Base-by-base conservation (phyloP, 2,888 invertebrate genomes). In the Phalera bucephala region DNA sequence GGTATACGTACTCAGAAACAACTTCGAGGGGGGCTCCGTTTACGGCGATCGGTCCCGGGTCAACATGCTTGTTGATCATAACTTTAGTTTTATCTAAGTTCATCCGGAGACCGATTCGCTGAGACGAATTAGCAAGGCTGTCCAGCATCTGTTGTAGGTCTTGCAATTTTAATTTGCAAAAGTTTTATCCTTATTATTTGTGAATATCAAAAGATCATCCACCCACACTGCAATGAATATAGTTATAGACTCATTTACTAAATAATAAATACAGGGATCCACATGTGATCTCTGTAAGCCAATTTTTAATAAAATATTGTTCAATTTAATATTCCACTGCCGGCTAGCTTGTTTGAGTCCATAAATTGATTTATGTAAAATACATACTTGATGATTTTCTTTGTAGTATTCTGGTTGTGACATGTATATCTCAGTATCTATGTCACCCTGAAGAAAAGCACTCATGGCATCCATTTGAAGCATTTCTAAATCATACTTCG, bases 401-500 rank as follows among this genome's bases (percentile, higher is more conserved):
- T 36, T 28, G 1, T 26, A 39, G 1, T 17, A 21, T 23, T 42
- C 45, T 31, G 55, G 54, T 17, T 61, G 55, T 31, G 5, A 9
- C 52, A 59, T 59, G 9, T 54, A 59, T 1, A 60, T 55, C 1
- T 59, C 58, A 1, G 12, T 40, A 7, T 58, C 53, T 15, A 57
- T 52, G 4, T 57, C 36, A 9, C 54, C 59, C 14, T 53, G 53
- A 11, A 63, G 46, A 31, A 60, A 59, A 1, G 56, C 54, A 31
- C 15, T 36, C 25, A 56, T 29, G 0, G 48, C 57, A 48, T 56
- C 56, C 51, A 56, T 48, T 15, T 54, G 54, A 31, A 20, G 5
- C 7, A 54, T 56, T 23, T 51, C 36, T 12, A 56, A 13, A 2
- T 44, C 25, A 40, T 49, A 42, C 13, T 44, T 44, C 2, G 46